phyloP scores from a whole-genome alignment of 2,888 invertebrate genomes.

The Drosophila borborema region DNA sequence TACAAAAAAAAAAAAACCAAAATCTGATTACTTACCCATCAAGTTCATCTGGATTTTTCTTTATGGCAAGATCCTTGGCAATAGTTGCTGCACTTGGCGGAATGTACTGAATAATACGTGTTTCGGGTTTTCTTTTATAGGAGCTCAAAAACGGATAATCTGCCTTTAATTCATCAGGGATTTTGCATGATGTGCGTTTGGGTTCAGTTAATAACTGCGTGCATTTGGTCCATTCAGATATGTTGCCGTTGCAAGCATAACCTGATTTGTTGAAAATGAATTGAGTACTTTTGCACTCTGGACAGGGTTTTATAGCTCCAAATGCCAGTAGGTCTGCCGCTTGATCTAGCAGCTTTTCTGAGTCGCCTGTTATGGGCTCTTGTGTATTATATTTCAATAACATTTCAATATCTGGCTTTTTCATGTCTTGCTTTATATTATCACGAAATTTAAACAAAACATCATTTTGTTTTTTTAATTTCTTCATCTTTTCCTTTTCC shows the following conservation, averaged over 20 bases:
- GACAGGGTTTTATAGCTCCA: slow-evolving; percentile 92
- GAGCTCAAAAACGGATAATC: slow-evolving; percentile 87
- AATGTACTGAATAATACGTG: slow-evolving; percentile 87
- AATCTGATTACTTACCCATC: slow-evolving; percentile 80
- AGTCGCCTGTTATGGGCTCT: slow-evolving; percentile 88
- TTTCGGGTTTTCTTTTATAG: slow-evolving; percentile 87
- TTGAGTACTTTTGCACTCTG: slow-evolving; percentile 92
- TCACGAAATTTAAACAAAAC: slow-evolving; percentile 88
- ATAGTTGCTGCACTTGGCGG: slow-evolving; percentile 85
- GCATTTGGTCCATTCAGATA: slow-evolving; percentile 95
- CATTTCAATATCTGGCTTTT: slow-evolving; percentile 87
- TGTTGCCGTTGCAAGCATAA: slow-evolving; percentile 92
- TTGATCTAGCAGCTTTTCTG: slow-evolving; percentile 88
- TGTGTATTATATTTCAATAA: slow-evolving; percentile 91
- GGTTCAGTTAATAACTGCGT: slow-evolving; percentile 90
- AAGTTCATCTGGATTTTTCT: slow-evolving; percentile 81
- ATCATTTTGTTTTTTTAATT: slow-evolving; percentile 76
- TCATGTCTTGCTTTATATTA: slow-evolving; percentile 86
- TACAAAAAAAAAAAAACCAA: too few species aligned
- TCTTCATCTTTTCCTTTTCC: slow-evolving; percentile 88
- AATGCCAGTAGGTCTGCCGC: slow-evolving; percentile 95
- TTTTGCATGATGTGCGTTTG: slow-evolving; percentile 88
- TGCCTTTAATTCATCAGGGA: slow-evolving; percentile 88
- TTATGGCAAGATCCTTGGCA: slow-evolving; percentile 60
- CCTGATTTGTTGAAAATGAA: slow-evolving; percentile 89